Evolutionary conservation across 2,888 invertebrate genomes (phyloP), one percentile per base, ranked within the genome.

Genomic region (Hypolimnas misippus): DNA sequence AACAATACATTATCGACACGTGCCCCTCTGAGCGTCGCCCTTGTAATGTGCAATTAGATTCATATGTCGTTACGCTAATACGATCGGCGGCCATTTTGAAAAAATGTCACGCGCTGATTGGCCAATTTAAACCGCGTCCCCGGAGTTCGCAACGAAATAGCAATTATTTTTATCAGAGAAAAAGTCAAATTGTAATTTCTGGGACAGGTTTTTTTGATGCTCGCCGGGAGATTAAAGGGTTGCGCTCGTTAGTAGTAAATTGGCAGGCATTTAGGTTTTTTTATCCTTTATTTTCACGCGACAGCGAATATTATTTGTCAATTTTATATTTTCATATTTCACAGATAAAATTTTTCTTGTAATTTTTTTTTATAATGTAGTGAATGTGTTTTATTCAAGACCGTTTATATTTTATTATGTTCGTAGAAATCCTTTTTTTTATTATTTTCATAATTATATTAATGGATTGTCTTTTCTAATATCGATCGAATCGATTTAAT

Each of bases 101-200:
- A 75, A 75, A 73, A 71, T 66, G 65, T 63, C 66, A 52, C 62
- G 55, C 63, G 55, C 61, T 73, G 73, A 76, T 75, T 73, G 73
- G 71, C 69, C 71, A 70, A 74, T 75, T 75, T 75, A 73, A 69
- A 70, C 70, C 67, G 66, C 67, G 67, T 68, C 65, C 61, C 65
- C 57, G 25, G 29, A 29, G 63, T 63, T 66, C 65, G 60, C 46
- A 63, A 64, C 56, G 64, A 56, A 67, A 61, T 33, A 50, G 62
- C 64, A 64, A 68, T 68, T 68, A 66, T 54, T 66, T 68, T 60
- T 58, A 58, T 62, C 59, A 44, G 51, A 38, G 51, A 64, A 68
- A 63, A 66, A 52, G 57, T 62, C 57, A 60, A 66, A 66, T 58
- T 62, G 57, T 64, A 64, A 68, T 66, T 64, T 38, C 64, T 51